These are phyloP conservation scores for Notothenia coriiceps DNA, from an alignment of 2,113 vertebrate species.

Conservation along the genomic window DNA sequence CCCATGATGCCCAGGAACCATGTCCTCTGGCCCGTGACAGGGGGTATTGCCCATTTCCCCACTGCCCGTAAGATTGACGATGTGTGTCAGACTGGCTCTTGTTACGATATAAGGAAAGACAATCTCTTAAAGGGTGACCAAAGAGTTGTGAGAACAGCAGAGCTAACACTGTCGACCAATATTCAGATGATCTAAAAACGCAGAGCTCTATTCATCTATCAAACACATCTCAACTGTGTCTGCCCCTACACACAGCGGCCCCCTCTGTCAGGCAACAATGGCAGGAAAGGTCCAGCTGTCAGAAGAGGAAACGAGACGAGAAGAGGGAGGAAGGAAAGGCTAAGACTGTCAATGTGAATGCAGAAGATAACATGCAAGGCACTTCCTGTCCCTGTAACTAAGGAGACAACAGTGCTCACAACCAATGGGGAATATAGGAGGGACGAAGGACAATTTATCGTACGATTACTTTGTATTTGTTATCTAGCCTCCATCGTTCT, in stretches of 20 bases:
- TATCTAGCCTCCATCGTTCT: slow-evolving; percentile 15
- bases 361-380: slow-evolving; percentile 74
- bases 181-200: slow-evolving; percentile 11
- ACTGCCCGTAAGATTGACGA: neutral
- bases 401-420: slow-evolving; percentile 41
- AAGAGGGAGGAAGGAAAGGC: slow-evolving; percentile 74
- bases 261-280: slow-evolving; percentile 71
- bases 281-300: slow-evolving; percentile 82
- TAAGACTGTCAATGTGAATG: slow-evolving; percentile 74
- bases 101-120: neutral
- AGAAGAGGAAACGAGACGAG: slow-evolving; percentile 60
- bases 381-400: slow-evolving; percentile 72
- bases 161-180: neutral
- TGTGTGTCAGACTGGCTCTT: slow-evolving; percentile 8
- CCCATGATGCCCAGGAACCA: neutral
- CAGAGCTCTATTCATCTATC: slow-evolving; percentile 12
- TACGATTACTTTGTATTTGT: slow-evolving; percentile 13
- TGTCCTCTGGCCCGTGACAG: slow-evolving; percentile 5
- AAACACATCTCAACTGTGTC: slow-evolving; percentile 34
- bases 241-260: slow-evolving; percentile 6
- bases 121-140: slow-evolving; percentile 1
- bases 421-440: slow-evolving; percentile 33
- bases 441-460: slow-evolving; percentile 17
- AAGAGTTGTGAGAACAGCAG: neutral
- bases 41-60: slow-evolving; percentile 2